A percentile compares a stretch with the other conserved stretches of the same genome.
Conservation (phyloP, 2,888 invertebrate genomes). For the Eubasilissa splendida region DNA sequence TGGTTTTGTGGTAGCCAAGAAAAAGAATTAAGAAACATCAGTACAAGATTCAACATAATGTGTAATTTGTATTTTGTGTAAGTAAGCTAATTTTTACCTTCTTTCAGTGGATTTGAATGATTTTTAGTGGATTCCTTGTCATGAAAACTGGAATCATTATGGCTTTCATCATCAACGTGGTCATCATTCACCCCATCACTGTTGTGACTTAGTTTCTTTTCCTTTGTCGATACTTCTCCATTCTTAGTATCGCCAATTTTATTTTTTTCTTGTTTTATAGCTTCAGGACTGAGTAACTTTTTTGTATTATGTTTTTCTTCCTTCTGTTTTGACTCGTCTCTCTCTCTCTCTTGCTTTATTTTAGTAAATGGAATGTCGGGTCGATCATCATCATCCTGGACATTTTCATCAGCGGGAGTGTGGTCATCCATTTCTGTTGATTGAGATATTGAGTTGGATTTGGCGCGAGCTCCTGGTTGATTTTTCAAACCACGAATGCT, state of each 20-base stretch:
- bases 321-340: conserved; percentile 16
- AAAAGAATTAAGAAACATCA: too few relatives aligned
- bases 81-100: conserved; percentile 2
- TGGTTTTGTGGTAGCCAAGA: too few relatives aligned
- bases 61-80: too few relatives aligned
- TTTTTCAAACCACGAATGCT: conserved; percentile 62
- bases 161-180: conserved; percentile 16
- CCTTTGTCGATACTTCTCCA: not conserved
- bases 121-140: conserved; percentile 14
- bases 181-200: not conserved
- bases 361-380: not conserved
- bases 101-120: conserved; percentile 18
- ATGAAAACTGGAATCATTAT: conserved; percentile 32
- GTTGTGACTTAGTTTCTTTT: conserved; percentile 6
- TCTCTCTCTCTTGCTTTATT: conserved; percentile 31
- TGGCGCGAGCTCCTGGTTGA: conserved; percentile 50
- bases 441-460: conserved; percentile 38
- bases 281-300: conserved; percentile 10
- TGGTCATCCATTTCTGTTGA: conserved; percentile 20
- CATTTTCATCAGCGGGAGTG: conserved; percentile 3
- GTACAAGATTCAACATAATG: too few relatives aligned
- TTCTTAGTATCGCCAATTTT: conserved; percentile 16
- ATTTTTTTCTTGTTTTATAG: conserved; percentile 22
- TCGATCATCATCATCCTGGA: conserved; percentile 29
- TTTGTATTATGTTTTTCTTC: not conserved